Evolutionary conservation across 2,797 vertebrate genomes (phyloP).

Genomic region (Momotus momota): DNA sequence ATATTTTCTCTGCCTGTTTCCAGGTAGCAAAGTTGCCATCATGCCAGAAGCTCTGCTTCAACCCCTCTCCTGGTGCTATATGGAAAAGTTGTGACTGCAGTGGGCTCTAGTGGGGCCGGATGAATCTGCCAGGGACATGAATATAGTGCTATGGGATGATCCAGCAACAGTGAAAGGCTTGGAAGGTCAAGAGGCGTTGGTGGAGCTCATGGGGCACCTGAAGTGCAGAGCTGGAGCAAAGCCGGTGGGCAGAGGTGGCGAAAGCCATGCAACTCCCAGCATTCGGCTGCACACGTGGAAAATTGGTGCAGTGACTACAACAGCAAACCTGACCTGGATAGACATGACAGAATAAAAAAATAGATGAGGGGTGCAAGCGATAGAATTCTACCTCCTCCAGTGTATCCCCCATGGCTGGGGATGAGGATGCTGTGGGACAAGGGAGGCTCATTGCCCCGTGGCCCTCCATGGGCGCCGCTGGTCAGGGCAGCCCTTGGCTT

Average conservation of each 20-base stretch:
- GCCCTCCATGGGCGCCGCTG: accelerated
- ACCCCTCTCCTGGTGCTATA: not conserved
- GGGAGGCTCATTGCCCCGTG: accelerated
- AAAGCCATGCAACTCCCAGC: not conserved
- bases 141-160: not conserved
- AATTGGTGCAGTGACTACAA: not conserved
- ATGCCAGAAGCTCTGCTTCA: not conserved
- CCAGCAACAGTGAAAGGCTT: not conserved
- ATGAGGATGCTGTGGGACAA: not conserved
- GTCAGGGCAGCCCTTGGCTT: not conserved
- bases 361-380: not conserved
- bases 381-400: not conserved
- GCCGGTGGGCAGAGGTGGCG: not conserved
- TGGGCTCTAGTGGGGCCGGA: not conserved
- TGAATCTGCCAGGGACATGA: not conserved
- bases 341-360: not conserved
- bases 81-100: not conserved
- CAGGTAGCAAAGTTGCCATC: not conserved
- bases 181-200: accelerated
- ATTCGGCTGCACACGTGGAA: accelerated
- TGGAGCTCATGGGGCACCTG: not conserved
- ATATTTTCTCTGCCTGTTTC: not conserved
- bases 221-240: not conserved
- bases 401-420: not conserved
- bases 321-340: not conserved